Conservation (phyloP, 2,888 invertebrate genomes). For the Hydriomena furcata region DNA sequence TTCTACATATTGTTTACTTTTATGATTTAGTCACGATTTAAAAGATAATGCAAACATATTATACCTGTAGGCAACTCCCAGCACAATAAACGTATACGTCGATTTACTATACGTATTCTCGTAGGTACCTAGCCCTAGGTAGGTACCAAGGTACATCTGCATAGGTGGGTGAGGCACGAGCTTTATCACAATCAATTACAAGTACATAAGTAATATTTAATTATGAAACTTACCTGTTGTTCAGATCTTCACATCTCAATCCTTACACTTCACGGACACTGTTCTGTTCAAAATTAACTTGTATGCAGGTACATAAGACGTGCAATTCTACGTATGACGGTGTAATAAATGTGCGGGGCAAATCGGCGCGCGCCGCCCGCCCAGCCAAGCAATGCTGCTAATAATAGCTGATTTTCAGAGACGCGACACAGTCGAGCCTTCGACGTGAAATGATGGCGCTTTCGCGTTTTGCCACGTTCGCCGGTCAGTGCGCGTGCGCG, state of each 20-base stretch:
- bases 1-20: too few relatives aligned
- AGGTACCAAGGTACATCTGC: not conserved
- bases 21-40: constrained; percentile 18
- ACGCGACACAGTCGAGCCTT: constrained; percentile 57
- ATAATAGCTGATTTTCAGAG: constrained; percentile 61
- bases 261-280: constrained; percentile 13
- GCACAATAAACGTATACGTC: too few relatives aligned
- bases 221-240: constrained; percentile 17
- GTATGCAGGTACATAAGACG: constrained; percentile 23
- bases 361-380: constrained; percentile 76
- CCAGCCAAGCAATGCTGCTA: constrained; percentile 57
- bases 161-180: not conserved
- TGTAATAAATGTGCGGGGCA: constrained; percentile 48
- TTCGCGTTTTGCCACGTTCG: constrained; percentile 34
- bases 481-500: constrained; percentile 60
- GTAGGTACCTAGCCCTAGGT: too few relatives aligned
- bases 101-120: not conserved
- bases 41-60: constrained; percentile 10
- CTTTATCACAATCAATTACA: too few relatives aligned
- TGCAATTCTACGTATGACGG: constrained; percentile 44
- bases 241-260: constrained; percentile 15
- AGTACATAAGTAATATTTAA: not conserved
- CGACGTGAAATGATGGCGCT: constrained; percentile 50
- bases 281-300: not conserved
- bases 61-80: too few relatives aligned